Base-by-base conservation (phyloP, 2,888 invertebrate species). In the Syrphus vitripennis region DNA sequence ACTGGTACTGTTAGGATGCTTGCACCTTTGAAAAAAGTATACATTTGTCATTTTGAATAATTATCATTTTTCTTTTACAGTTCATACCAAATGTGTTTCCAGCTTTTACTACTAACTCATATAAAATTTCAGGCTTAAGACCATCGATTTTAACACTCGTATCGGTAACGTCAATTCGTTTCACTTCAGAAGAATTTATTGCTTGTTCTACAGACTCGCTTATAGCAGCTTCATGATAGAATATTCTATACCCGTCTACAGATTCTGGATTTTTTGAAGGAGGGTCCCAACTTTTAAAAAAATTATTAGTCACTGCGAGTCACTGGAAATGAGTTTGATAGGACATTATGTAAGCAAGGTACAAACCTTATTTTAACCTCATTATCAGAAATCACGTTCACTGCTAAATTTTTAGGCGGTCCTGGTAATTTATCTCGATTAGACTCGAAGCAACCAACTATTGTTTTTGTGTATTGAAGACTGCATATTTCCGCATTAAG, bases 31-130 rank as follows among this genome's bases (percentile, higher is more conserved):
- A 29, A 45, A 31, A 1, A 57, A 24, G 45, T 29, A 29, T 50
- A 7, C 7, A 63, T 42, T 88, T 88, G 83, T 24, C 6, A 9
- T 79, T 84, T 76, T 76, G 59, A 57, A 48, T 65, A 45, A 5
- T 37, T 57, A 70, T 42, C 16, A 61, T 29, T 14, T 14, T 24
- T 24, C n/a, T 16, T 24, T 61, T 12, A 34, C 37, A n/a, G 24
- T 50, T 79, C 94, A 92, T 87, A 93, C 96, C 96, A 88, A 94
- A 93, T 87, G 95, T 94, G 91, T 97, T 97, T 69, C 96, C 96
- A 26, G 97, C 96, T 91, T 97, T 97, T 0, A 97, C 95, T 2
- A 96, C 96, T 88, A 96, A 95, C 91, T 97, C 97, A 91, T 97
- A 97, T 1, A 94, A 93, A 59, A 95, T 94, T 88, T 96, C 96